These are phyloP conservation scores for Epinotia bilunana DNA, from an alignment of 2,888 invertebrate genomes.

Conservation along the genomic window DNA sequence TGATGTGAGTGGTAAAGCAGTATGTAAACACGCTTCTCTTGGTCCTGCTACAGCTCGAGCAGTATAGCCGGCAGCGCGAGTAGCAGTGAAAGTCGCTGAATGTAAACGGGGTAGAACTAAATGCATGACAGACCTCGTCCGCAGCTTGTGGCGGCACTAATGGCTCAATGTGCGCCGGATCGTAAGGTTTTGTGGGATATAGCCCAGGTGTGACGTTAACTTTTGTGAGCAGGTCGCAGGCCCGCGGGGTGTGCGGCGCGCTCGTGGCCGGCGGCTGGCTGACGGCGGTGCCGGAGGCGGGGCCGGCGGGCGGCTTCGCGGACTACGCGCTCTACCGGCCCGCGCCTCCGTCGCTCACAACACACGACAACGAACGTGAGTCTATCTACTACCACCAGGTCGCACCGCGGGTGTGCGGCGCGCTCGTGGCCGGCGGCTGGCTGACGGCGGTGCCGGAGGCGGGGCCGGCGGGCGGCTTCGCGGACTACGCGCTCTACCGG, in stretches of 20 bases:
- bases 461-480: slow-evolving; percentile 71
- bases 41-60: too few relatives aligned
- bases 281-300: slow-evolving; percentile 86
- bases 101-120: too few relatives aligned
- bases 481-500: slow-evolving; percentile 86
- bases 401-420: slow-evolving; percentile 91
- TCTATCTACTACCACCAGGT: slow-evolving; percentile 67
- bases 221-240: slow-evolving; percentile 85
- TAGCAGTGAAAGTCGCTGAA: too few relatives aligned
- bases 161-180: too few relatives aligned
- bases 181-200: too few relatives aligned
- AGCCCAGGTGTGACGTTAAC: too few relatives aligned
- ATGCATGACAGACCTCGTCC: too few relatives aligned
- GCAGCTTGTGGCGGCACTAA: too few relatives aligned
- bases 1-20: too few relatives aligned
- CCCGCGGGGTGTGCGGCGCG: slow-evolving; percentile 90
- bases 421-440: slow-evolving; percentile 89
- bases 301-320: slow-evolving; percentile 75
- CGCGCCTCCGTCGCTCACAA: slow-evolving; percentile 5
- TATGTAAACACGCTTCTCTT: too few relatives aligned
- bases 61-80: too few relatives aligned
- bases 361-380: slow-evolving; percentile 45
- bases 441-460: slow-evolving; percentile 87
- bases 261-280: slow-evolving; percentile 90
- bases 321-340: slow-evolving; percentile 86